phyloP scores from a whole-genome alignment of 2,113 vertebrate species.

The Psittacus erithacus region DNA sequence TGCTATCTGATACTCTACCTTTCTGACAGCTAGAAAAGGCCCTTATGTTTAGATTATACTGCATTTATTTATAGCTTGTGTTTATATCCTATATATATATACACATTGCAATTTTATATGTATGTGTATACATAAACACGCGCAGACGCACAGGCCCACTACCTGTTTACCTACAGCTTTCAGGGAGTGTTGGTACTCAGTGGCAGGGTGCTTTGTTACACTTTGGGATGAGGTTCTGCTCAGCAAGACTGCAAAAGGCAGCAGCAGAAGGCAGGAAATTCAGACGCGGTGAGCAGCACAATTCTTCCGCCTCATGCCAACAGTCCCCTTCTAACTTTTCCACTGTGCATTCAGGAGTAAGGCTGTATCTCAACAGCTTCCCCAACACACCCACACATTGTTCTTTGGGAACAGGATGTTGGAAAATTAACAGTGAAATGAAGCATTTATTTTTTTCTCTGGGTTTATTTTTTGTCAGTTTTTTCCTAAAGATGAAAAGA shows the following conservation, averaged over 20 bases:
- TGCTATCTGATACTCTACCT: rapidly evolving
- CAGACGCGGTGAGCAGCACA: not conserved
- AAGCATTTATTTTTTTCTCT: not conserved
- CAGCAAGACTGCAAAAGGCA: not conserved
- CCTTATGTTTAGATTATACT: not conserved
- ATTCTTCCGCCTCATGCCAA: not conserved
- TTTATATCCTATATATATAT: not conserved
- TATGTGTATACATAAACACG: not conserved
- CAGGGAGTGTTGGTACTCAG: not conserved
- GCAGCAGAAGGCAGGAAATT: not conserved
- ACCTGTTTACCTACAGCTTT: not conserved
- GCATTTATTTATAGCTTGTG: not conserved
- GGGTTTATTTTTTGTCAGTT: constrained; percentile 10
- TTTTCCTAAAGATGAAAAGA: constrained; percentile 7
- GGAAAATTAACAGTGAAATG: constrained; percentile 1
- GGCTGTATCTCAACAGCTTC: not conserved
- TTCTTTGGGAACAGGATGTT: constrained; percentile 50
- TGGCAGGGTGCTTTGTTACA: not conserved
- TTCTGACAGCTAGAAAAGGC: not conserved
- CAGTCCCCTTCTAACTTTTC: not conserved
- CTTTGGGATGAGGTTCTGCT: not conserved
- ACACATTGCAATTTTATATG: not conserved
- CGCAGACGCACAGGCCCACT: not conserved
- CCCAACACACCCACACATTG: constrained; percentile 38
- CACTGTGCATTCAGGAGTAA: not conserved